Percentiles rank a stretch among this genome's conserved stretches.
phyloP scores from a whole-genome alignment of 2,797 vertebrate species.

The Trachurus trachurus region DNA sequence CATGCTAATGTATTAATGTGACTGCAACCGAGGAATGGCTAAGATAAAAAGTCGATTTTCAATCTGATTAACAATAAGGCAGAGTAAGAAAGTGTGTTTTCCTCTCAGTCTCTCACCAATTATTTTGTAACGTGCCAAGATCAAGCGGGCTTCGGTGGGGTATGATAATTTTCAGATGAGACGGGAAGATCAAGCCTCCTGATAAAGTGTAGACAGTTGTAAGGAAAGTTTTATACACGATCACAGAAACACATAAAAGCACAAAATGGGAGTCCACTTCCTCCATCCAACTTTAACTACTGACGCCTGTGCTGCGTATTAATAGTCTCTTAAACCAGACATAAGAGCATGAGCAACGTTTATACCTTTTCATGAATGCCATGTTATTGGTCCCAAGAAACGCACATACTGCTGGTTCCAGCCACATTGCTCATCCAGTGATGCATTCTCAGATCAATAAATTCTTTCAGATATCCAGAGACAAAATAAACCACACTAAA shows the following conservation, averaged over 20 bases:
- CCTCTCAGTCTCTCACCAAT: not conserved
- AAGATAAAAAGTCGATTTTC: conserved; percentile 12
- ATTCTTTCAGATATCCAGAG: conserved; percentile 33
- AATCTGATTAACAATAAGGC: not conserved
- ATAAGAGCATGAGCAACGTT: conserved; percentile 22
- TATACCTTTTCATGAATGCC: not conserved
- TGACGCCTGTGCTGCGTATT: not conserved
- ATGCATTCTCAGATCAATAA: conserved; percentile 42
- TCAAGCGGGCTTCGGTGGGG: not conserved
- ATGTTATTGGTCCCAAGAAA: conserved; percentile 29
- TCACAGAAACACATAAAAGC: conserved; percentile 5
- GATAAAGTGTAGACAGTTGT: not conserved
- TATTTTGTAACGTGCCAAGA: not conserved
- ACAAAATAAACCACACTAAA: conserved; percentile 41
- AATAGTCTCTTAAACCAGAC: not conserved
- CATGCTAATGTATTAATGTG: conserved; percentile 12
- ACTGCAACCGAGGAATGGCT: not conserved
- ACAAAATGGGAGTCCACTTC: not conserved
- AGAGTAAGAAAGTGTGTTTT: not conserved
- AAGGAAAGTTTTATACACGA: not conserved
- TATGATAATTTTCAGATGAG: conserved; percentile 6
- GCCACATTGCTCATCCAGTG: conserved; percentile 21
- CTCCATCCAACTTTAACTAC: not conserved
- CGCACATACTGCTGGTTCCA: conserved; percentile 26
- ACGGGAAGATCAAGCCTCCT: conserved; percentile 5